phyloP scores from a whole-genome alignment of 2,113 vertebrate species.

The Pterophyllum scalare region DNA sequence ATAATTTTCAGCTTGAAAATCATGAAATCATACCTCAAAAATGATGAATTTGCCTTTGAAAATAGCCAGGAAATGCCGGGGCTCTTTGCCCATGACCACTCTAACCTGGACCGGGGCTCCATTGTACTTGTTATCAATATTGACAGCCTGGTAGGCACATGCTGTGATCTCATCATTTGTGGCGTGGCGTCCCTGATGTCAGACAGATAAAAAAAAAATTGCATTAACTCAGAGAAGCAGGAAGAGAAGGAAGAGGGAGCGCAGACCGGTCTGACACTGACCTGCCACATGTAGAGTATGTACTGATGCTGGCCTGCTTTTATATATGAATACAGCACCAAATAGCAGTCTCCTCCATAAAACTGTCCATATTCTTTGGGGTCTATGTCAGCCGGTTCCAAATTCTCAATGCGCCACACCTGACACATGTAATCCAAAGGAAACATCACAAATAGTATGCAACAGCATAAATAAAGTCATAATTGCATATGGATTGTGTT shows the following conservation, averaged over 20 bases:
- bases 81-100: conserved; percentile 92
- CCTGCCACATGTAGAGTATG: conserved; percentile 93
- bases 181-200: conserved; percentile 86
- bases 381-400: conserved; percentile 84
- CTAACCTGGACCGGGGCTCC: conserved; percentile 89
- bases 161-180: conserved; percentile 88
- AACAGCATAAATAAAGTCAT: background rate
- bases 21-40: conserved; percentile 84
- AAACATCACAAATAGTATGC: background rate
- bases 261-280: conserved; percentile 45
- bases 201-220: background rate
- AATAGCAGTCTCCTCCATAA: conserved; percentile 92
- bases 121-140: conserved; percentile 84
- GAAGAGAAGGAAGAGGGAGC: background rate
- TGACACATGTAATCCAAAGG: conserved; percentile 37
- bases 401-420: conserved; percentile 91
- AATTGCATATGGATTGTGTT: background rate
- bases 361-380: conserved; percentile 86
- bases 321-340: conserved; percentile 89
- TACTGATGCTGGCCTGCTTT: conserved; percentile 81
- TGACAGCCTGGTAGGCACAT: conserved; percentile 87
- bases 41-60: conserved; percentile 90
- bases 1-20: background rate
- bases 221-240: background rate
- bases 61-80: conserved; percentile 90